Percentiles rank a stretch among this genome's conserved stretches.
These are phyloP conservation scores for Hippoglossus hippoglossus DNA, from an alignment of 2,797 vertebrate genomes.

Conservation along the genomic window DNA sequence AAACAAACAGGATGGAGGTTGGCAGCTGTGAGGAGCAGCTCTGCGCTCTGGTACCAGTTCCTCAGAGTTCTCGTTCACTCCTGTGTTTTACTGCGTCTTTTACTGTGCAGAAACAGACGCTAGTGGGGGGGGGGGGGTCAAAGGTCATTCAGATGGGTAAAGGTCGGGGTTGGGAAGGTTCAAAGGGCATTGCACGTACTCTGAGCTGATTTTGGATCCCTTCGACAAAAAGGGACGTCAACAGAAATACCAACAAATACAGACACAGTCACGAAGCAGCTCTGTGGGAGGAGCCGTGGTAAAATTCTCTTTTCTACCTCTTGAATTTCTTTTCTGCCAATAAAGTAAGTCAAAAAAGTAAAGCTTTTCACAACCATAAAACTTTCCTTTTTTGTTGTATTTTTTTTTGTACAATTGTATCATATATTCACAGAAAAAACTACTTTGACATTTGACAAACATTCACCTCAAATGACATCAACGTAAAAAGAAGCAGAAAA, in stretches of 20 bases:
- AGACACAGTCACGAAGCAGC: slow-evolving; percentile 77
- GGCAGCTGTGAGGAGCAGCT: slow-evolving; percentile 43
- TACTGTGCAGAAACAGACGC: slow-evolving; percentile 42
- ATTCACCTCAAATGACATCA: slow-evolving; percentile 85
- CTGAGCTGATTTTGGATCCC: slow-evolving; percentile 58
- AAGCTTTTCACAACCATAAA: slow-evolving; percentile 85
- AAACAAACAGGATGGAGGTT: slow-evolving; percentile 46
- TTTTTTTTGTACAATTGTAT: slow-evolving; percentile 81
- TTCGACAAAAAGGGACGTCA: slow-evolving; percentile 48
- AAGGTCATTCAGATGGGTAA: slow-evolving; percentile 17
- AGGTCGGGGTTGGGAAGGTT: slow-evolving; percentile 17
- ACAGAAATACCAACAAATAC: slow-evolving; percentile 75
- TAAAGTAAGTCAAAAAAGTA: slow-evolving; percentile 80
- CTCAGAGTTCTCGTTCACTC: slow-evolving; percentile 47
- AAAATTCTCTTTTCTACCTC: slow-evolving; percentile 69
- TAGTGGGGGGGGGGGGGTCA: slow-evolving; percentile 15
- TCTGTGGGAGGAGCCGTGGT: slow-evolving; percentile 51
- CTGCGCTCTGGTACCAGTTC: slow-evolving; percentile 41
- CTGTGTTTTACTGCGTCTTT: slow-evolving; percentile 26
- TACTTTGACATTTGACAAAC: slow-evolving; percentile 86
- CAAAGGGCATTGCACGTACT: slow-evolving; percentile 67
- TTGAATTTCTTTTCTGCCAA: slow-evolving; percentile 69
- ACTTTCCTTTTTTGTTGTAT: slow-evolving; percentile 61
- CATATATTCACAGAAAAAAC: slow-evolving; percentile 84
- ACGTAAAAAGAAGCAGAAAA: slow-evolving; percentile 71